Conservation (phyloP, 2,797 vertebrate species). For the Bufotes viridis region DNA sequence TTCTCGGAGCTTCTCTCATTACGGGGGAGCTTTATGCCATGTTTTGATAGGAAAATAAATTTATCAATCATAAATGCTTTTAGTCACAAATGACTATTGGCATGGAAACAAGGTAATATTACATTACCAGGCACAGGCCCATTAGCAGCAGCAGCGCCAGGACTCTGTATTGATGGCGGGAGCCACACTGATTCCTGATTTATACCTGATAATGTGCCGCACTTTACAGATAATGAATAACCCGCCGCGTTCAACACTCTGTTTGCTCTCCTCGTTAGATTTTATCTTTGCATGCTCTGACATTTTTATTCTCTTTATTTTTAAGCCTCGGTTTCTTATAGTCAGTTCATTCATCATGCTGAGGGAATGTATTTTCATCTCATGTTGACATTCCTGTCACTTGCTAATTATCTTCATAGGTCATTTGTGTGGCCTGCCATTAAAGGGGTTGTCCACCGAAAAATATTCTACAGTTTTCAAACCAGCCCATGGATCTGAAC, state of each 20-base stretch:
- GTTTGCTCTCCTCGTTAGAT: neutral
- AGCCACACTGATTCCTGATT: conserved; percentile 10
- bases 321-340: neutral
- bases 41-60: conserved; percentile 37
- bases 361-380: neutral
- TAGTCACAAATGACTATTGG: conserved; percentile 42
- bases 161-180: conserved; percentile 34
- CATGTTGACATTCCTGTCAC: neutral
- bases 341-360: neutral
- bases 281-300: neutral
- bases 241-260: neutral
- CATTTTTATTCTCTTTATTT: neutral
- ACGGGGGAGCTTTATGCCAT: conserved; percentile 2
- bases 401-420: neutral
- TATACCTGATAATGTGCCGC: neutral
- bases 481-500: too few relatives aligned
- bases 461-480: too few relatives aligned
- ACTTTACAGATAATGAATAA: conserved; percentile 15
- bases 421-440: neutral
- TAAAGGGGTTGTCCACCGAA: too few relatives aligned
- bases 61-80: conserved; percentile 50
- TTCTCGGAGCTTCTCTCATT: neutral
- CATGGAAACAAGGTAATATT: conserved; percentile 39
- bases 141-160: neutral
- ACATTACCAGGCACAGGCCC: conserved; percentile 29